Base-by-base conservation (phyloP, 2,888 invertebrate genomes). In the Oxycera nigricornis region DNA sequence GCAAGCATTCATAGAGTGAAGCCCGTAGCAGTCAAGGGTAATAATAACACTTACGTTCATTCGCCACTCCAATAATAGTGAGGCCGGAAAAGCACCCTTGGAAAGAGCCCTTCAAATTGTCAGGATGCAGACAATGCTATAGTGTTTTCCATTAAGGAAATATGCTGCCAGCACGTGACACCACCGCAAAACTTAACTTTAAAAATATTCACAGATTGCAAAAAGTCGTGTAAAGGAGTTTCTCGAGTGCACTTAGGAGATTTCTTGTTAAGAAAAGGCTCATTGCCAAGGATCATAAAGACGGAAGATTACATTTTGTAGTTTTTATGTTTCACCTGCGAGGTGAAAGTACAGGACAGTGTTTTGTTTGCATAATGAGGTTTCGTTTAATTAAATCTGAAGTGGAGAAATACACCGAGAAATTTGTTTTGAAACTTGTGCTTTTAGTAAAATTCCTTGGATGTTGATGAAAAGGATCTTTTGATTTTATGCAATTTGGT, bases 91-190 rank as follows among this genome's bases (percentile, higher is more conserved):
- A 17, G 17, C 14, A 2, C 17, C 46, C 7, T 46, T 46, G 46
- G 17, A 46, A 17, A 7, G 6, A 2, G 3, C 3, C 17, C 46
- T 46, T 46, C 4, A 14, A 46, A 7, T 17, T 17, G 11, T 46
- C 2, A 17, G 46, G 17, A 46, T 46, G 46, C 46, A 46, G 46
- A 46, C 46, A 17, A 7, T 7, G 46, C 11, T 46, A 11, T 11
- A 14, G 17, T 46, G 14, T 17, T 46, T 46, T 17, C 65, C 62
- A 28, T 62, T 55, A 39, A 35, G 57, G 57, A 74, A 74, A 76
- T 67, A 76, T 74, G 72, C 30, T 65, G 62, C 46, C 30, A 22
- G 72, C 72, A 72, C 75, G 75, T 74, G 75, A 76, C 73, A 72
- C 30, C 57, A 62, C 41, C 24, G 31, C 61, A 67, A 57, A 68